Conservation (phyloP, 2,113 vertebrate genomes). For the Hypanus sabinus region DNA sequence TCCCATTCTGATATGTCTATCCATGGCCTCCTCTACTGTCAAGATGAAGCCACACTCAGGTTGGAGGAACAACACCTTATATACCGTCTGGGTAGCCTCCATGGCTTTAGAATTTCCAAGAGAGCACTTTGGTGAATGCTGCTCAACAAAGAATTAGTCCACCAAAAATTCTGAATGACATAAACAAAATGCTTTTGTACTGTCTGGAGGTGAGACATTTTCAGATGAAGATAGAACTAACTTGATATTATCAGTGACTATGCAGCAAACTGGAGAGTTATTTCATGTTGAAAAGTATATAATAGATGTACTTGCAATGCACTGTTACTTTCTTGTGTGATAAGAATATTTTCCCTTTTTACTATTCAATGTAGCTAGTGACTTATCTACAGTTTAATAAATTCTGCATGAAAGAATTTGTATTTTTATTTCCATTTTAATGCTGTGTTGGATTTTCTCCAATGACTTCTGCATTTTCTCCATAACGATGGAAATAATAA, state of each 20-base stretch:
- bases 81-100: too few relatives aligned
- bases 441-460: not conserved
- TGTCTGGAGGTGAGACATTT: not conserved
- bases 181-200: not conserved
- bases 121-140: too few relatives aligned
- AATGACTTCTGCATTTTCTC: not conserved
- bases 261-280: not conserved
- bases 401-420: not conserved
- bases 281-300: not conserved
- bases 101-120: not conserved
- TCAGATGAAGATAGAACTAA: not conserved
- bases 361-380: not conserved
- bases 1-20: too few relatives aligned
- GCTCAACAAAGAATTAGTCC: not conserved
- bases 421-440: not conserved
- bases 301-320: not conserved
- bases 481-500: not conserved
- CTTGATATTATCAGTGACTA: not conserved
- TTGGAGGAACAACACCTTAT: too few relatives aligned
- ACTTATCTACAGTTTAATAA: not conserved
- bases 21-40: too few relatives aligned
- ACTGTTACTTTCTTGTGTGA: not conserved
- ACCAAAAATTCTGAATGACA: not conserved
- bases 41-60: too few relatives aligned
- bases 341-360: not conserved